Percentiles rank a stretch among this genome's conserved stretches.
These are phyloP conservation scores for Ferrisia virgata DNA, from an alignment of 2,888 invertebrate genomes.

Conservation along the genomic window DNA sequence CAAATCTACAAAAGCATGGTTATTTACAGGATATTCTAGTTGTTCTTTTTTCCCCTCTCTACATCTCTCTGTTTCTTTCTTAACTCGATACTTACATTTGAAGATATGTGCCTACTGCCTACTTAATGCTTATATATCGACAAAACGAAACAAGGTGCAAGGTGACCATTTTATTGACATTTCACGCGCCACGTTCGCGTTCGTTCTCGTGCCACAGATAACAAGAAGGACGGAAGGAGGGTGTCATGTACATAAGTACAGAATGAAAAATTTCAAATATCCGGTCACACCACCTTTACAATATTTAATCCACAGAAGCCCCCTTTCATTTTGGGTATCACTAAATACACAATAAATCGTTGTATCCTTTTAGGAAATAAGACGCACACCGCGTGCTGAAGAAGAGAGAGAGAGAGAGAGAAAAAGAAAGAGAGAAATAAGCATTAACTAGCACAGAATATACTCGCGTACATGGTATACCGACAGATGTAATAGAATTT, in stretches of 20 bases:
- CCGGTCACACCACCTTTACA: background rate
- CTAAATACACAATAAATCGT: background rate
- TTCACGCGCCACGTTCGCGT: background rate
- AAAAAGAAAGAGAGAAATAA: background rate
- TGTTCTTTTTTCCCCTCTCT: no score
- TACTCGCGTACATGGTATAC: background rate
- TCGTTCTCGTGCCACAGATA: background rate
- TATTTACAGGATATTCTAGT: no score
- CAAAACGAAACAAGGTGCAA: no score
- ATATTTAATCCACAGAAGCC: background rate
- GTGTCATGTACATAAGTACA: no score
- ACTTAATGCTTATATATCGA: no score
- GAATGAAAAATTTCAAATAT: conserved; percentile 6
- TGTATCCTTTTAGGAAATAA: background rate
- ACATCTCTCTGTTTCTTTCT: no score
- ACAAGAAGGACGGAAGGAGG: no score
- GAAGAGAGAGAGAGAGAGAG: background rate
- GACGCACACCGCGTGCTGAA: background rate
- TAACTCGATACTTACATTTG: no score
- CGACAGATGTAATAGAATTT: conserved; percentile 27
- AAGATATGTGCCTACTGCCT: no score
- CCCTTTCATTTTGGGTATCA: background rate
- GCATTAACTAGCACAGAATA: no score
- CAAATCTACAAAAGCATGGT: no score
- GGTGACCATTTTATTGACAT: background rate